These are phyloP conservation scores for Ameiurus melas DNA, from an alignment of 2,113 vertebrate species.

Conservation along the genomic window DNA sequence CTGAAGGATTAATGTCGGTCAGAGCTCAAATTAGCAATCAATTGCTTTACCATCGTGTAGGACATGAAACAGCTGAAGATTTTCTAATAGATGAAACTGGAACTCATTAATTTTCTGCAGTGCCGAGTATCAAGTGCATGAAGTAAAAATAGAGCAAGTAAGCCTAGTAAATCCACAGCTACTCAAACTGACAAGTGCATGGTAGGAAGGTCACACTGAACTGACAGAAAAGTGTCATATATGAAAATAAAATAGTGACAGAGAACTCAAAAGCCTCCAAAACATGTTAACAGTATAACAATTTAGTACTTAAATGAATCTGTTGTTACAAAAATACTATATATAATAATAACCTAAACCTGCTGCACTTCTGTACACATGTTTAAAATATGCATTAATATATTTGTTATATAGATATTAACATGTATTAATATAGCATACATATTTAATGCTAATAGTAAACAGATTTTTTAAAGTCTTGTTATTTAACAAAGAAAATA, in stretches of 20 bases:
- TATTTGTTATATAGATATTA: too few relatives aligned
- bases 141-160: conserved; percentile 41
- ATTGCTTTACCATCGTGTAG: conserved; percentile 63
- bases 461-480: too few relatives aligned
- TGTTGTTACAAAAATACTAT: neutral
- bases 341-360: neutral
- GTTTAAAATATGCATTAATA: neutral
- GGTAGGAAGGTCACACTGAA: conserved; percentile 19
- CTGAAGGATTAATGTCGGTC: conserved; percentile 65
- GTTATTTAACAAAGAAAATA: neutral
- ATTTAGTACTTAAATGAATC: neutral
- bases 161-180: conserved; percentile 10
- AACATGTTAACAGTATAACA: conserved; percentile 21
- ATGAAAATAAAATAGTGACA: conserved; percentile 2
- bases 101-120: conserved; percentile 53
- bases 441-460: too few relatives aligned
- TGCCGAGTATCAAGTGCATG: conserved; percentile 31
- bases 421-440: too few relatives aligned
- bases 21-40: conserved; percentile 72
- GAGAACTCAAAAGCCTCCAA: neutral
- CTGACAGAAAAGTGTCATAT: neutral
- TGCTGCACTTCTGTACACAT: neutral
- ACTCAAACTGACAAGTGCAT: conserved; percentile 19
- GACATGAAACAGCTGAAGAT: conserved; percentile 55
- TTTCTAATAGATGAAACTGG: conserved; percentile 57